phyloP scores from a whole-genome alignment of 2,797 vertebrate genomes.

The Novumbra hubbsi region DNA sequence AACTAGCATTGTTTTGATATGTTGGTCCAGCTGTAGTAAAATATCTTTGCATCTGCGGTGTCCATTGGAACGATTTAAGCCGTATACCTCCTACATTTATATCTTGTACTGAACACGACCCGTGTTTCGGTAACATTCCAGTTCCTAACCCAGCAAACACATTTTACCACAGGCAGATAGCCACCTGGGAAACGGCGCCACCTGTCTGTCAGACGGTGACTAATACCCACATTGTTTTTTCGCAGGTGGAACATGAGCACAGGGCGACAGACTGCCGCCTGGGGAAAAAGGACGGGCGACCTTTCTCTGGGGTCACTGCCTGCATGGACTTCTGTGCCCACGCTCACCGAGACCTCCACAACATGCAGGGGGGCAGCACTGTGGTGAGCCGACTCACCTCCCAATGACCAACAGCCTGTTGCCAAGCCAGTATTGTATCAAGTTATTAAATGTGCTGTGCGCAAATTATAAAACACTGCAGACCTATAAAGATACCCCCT shows the following conservation, averaged over 20 bases:
- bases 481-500: background rate
- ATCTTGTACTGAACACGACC: background rate
- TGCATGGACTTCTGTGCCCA: slow-evolving; percentile 98
- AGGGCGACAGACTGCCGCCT: slow-evolving; percentile 91
- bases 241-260: slow-evolving; percentile 92
- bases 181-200: background rate
- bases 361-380: slow-evolving; percentile 97
- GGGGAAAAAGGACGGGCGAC: slow-evolving; percentile 90
- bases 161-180: background rate
- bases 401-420: background rate
- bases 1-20: background rate
- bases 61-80: background rate
- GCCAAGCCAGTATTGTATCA: background rate
- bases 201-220: background rate
- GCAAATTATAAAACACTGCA: too few relatives aligned
- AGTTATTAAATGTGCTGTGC: background rate
- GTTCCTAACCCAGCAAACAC: background rate
- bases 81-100: background rate
- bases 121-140: background rate
- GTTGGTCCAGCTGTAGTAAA: background rate
- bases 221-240: background rate
- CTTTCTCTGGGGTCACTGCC: slow-evolving; percentile 97
- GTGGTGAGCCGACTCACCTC: slow-evolving; percentile 77
- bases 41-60: background rate
- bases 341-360: slow-evolving; percentile 96